Evolutionary conservation across 2,797 vertebrate genomes (phyloP), one percentile per base, ranked within the genome.

Genomic region (Urosaurus nigricauda): DNA sequence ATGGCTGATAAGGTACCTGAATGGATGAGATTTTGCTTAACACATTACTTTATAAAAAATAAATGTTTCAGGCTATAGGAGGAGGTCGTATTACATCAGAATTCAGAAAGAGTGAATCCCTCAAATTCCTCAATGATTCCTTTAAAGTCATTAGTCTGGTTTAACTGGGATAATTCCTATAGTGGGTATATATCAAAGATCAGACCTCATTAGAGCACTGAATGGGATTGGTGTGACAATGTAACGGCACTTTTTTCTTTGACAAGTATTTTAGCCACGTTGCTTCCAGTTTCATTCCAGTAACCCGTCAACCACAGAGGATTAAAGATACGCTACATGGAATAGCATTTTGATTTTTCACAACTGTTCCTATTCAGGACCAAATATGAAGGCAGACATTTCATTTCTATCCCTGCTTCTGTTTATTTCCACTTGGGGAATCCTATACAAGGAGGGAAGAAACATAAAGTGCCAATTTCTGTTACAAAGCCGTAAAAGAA

Each of bases 391-490:
- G 63, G 35, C 47, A 70, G 60, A 9, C 53, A 79, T 53, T 13
- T 14, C 75, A 79, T 84, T 32, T 16, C 7, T 43, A 60, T 63
- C 16, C 24, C 74, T 71, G 63, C 32, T 75, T 83, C 43, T 43
- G 75, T 40, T 82, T 2, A 2, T 79, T 51, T 63, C 89, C 58
- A 79, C 79, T 58, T 65, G 12, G 80, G n/a, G 73, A 88, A 80
- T 79, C 75, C 37, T 17, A 58, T 71, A 0, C 17, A 77, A 35
- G 78, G 37, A 82, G 24, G 78, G 37, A 84, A 13, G 12, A 71
- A 19, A 86, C 90, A 83, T 91, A 86, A n/a, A 88, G 68, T 65
- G 87, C 47, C 75, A 0, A 56, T 87, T 91, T 87, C 13, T 75
- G 51, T 86, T 83, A 32, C 26, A 89, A 89, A 32, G 2, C 17